Evolutionary conservation across 2,113 vertebrate genomes (phyloP).

Genomic region (Abramis brama): DNA sequence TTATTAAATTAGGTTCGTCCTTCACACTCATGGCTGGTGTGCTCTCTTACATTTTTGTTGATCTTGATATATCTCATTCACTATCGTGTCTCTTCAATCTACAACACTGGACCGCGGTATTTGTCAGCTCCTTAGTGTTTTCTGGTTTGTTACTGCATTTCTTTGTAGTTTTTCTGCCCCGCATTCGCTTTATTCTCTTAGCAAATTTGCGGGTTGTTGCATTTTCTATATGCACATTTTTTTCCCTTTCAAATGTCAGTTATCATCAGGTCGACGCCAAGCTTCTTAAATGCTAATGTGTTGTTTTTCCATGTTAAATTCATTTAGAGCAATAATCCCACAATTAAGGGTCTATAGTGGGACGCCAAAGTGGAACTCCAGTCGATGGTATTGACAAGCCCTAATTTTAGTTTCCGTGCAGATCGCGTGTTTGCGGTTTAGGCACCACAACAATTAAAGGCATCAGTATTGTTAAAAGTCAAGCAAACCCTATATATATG

Average conservation of each 20-base stretch:
- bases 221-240: neutral
- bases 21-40: neutral
- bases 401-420: conserved; percentile 68
- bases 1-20: neutral
- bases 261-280: neutral
- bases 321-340: conserved; percentile 53
- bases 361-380: conserved; percentile 61
- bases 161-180: neutral
- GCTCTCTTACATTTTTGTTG: neutral
- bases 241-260: neutral
- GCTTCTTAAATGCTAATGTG: neutral
- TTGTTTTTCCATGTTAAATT: conserved; percentile 34
- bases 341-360: conserved; percentile 48
- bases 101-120: neutral
- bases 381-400: conserved; percentile 69
- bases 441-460: conserved; percentile 48
- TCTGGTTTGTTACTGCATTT: neutral
- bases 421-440: conserved; percentile 50
- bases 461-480: neutral
- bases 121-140: neutral
- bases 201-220: neutral
- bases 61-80: neutral
- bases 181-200: neutral
- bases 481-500: neutral
- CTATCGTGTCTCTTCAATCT: neutral